Conservation (phyloP, 2,113 vertebrate genomes). For the Lepus americanus region DNA sequence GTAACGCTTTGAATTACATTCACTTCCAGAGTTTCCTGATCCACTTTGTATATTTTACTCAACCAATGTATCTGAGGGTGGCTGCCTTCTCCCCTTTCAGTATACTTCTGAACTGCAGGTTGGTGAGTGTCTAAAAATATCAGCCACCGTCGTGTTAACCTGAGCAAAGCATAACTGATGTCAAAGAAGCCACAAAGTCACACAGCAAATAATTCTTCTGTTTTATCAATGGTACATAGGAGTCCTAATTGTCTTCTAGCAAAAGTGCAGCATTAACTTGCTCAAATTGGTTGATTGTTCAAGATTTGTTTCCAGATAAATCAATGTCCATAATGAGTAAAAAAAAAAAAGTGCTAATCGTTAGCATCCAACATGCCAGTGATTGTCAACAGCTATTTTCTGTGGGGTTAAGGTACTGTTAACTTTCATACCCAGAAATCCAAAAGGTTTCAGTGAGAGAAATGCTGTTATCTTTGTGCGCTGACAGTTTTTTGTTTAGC, state of each 20-base stretch:
- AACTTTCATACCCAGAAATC: constrained; percentile 45
- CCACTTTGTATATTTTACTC: not conserved
- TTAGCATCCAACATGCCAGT: not conserved
- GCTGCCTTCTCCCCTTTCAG: not conserved
- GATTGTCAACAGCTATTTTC: not conserved
- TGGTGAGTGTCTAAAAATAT: constrained; percentile 28
- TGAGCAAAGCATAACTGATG: constrained; percentile 15
- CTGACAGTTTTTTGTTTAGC: constrained; percentile 26
- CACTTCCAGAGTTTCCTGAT: constrained; percentile 3
- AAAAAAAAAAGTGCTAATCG: constrained; percentile 28
- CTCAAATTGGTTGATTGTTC: not conserved
- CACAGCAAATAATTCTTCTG: constrained; percentile 29
- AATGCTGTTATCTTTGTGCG: not conserved
- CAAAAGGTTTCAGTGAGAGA: constrained; percentile 10
- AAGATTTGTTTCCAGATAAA: constrained; percentile 14
- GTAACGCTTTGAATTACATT: not conserved
- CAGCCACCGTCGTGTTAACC: not conserved
- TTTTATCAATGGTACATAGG: constrained; percentile 23
- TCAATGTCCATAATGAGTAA: constrained; percentile 25
- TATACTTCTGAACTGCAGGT: not conserved
- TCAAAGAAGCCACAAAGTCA: not conserved
- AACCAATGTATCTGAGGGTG: not conserved
- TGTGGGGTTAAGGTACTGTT: not conserved
- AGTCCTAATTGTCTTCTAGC: constrained; percentile 43
- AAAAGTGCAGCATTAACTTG: not conserved